Percentiles rank a stretch among this genome's conserved stretches.
These are phyloP conservation scores for Tolypeutes matacus DNA, from an alignment of 2,797 vertebrate species.

Conservation along the genomic window DNA sequence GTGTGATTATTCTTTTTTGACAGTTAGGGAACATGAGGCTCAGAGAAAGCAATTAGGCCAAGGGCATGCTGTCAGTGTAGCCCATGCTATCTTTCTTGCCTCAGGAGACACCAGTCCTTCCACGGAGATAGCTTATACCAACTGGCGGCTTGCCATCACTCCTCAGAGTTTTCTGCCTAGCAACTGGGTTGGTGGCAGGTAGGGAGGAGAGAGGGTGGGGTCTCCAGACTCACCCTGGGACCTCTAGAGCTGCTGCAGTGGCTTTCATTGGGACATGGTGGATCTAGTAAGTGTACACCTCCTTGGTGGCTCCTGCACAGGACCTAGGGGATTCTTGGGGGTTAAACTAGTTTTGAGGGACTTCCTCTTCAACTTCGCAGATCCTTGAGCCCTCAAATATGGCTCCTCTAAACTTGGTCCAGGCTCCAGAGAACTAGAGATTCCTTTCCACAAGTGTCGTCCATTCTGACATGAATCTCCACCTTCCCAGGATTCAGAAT, in stretches of 20 bases:
- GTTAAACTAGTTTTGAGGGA: neutral
- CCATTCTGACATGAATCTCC: neutral
- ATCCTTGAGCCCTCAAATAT: neutral
- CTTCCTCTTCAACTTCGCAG: neutral
- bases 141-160: neutral
- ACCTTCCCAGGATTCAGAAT: neutral
- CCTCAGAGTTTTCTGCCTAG: neutral
- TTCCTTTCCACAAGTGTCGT: neutral
- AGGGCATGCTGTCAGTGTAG: rapidly evolving
- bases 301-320: neutral
- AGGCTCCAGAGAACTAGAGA: neutral
- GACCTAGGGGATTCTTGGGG: neutral
- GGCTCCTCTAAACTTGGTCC: neutral
- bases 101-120: neutral
- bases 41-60: neutral
- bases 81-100: neutral
- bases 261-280: neutral
- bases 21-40: neutral
- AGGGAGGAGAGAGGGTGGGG: too few species aligned
- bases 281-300: neutral
- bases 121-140: neutral
- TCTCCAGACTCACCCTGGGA: neutral
- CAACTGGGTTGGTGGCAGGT: neutral
- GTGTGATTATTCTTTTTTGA: neutral
- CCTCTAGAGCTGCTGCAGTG: neutral